Percentiles rank a stretch among this genome's conserved stretches.
These are phyloP conservation scores for Uloborus plumipes DNA, from an alignment of 2,888 invertebrate species.

Conservation along the genomic window DNA sequence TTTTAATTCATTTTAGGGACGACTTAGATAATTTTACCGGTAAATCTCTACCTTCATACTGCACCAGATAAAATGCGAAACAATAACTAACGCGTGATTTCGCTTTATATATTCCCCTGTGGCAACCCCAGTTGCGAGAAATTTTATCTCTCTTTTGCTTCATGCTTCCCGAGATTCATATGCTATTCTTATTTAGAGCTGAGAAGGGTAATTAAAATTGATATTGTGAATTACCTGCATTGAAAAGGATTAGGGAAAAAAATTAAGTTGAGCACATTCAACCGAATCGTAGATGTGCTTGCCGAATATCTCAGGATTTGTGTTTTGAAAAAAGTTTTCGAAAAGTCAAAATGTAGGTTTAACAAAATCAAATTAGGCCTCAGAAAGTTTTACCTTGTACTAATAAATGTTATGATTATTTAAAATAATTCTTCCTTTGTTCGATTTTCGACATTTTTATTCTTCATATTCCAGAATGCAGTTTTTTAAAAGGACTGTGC, in stretches of 20 bases:
- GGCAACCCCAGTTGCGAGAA: not conserved
- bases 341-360: slow-evolving; percentile 1
- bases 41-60: not conserved
- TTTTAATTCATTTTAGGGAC: not conserved
- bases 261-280: too few species aligned
- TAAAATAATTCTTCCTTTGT: slow-evolving; percentile 5
- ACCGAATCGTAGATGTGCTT: too few species aligned
- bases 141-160: not conserved
- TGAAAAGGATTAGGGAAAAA: slow-evolving; percentile 5
- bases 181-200: not conserved
- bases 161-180: too few species aligned
- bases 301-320: too few species aligned
- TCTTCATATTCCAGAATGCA: too few species aligned
- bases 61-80: slow-evolving; percentile 5
- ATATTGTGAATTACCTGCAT: slow-evolving; percentile 13
- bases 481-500: too few species aligned
- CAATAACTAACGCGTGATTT: slow-evolving; percentile 7
- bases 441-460: not conserved
- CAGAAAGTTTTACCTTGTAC: not conserved
- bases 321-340: too few species aligned
- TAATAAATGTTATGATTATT: slow-evolving; percentile 22
- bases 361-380: slow-evolving; percentile 20
- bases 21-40: not conserved
- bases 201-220: slow-evolving; percentile 20
- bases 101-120: not conserved